These are phyloP conservation scores for Capra hircus DNA, from an alignment of 2,113 vertebrate species.

Conservation along the genomic window DNA sequence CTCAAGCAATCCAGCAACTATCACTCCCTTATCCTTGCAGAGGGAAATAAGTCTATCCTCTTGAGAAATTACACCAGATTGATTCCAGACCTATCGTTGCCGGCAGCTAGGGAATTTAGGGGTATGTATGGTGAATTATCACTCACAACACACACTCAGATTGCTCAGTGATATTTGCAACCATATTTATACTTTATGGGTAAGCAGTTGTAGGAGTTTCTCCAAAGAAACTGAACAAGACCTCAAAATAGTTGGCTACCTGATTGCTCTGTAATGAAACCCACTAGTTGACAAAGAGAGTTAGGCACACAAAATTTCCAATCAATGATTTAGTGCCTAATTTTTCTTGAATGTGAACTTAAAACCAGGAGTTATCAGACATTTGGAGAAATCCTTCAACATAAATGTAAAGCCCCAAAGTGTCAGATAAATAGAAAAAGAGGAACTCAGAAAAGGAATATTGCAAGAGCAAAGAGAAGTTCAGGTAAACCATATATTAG, in stretches of 20 bases:
- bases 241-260: neutral
- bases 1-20: neutral
- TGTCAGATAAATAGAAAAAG: neutral
- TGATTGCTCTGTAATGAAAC: neutral
- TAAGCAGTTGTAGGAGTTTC: neutral
- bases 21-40: neutral
- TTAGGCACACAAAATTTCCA: neutral
- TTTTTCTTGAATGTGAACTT: neutral
- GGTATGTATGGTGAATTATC: neutral
- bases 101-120: neutral
- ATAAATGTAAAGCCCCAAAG: neutral
- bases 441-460: neutral
- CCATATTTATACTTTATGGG: neutral
- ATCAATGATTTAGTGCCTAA: neutral
- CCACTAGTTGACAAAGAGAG: neutral
- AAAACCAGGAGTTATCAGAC: neutral
- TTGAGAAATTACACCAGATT: slow-evolving; percentile 7
- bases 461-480: neutral
- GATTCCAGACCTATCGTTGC: neutral
- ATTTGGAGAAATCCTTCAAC: neutral
- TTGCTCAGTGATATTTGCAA: neutral
- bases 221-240: neutral
- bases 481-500: neutral
- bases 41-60: neutral
- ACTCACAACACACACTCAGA: neutral